Evolutionary conservation across 2,888 invertebrate species (phyloP).

Genomic region (Himalopsyche anomala): DNA sequence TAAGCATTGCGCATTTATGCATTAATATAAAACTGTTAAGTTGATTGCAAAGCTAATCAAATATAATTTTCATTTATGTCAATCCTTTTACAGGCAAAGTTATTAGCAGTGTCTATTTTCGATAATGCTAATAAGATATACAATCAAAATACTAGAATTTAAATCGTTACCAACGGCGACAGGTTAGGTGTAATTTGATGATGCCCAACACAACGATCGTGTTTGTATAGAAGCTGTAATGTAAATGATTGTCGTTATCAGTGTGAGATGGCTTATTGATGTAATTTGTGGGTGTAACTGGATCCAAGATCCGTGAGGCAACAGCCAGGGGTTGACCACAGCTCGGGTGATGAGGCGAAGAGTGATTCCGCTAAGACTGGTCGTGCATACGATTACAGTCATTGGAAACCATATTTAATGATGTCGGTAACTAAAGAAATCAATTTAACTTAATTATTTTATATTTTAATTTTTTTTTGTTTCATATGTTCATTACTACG

Average conservation of each 20-base stretch:
- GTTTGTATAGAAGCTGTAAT: constrained; percentile 30
- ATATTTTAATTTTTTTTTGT: too few species aligned
- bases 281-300: constrained; percentile 52
- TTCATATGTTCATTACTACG: too few species aligned
- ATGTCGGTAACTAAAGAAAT: too few species aligned
- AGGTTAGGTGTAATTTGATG: constrained; percentile 12
- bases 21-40: too few species aligned
- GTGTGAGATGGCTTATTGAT: constrained; percentile 46
- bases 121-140: constrained; percentile 17
- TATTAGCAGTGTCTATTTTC: not conserved
- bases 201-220: not conserved
- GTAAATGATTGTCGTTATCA: constrained; percentile 46
- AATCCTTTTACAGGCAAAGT: not conserved
- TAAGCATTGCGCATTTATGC: too few species aligned
- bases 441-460: too few species aligned
- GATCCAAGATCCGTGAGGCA: constrained; percentile 31
- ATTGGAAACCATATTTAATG: constrained; percentile 22
- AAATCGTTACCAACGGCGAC: not conserved
- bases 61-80: not conserved
- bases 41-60: too few species aligned
- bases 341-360: constrained; percentile 41
- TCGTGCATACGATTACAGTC: constrained; percentile 54
- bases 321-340: constrained; percentile 46
- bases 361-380: constrained; percentile 47
- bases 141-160: not conserved